phyloP scores from a whole-genome alignment of 1,140 invertebrate species.

The Eupristina koningsbergeri region DNA sequence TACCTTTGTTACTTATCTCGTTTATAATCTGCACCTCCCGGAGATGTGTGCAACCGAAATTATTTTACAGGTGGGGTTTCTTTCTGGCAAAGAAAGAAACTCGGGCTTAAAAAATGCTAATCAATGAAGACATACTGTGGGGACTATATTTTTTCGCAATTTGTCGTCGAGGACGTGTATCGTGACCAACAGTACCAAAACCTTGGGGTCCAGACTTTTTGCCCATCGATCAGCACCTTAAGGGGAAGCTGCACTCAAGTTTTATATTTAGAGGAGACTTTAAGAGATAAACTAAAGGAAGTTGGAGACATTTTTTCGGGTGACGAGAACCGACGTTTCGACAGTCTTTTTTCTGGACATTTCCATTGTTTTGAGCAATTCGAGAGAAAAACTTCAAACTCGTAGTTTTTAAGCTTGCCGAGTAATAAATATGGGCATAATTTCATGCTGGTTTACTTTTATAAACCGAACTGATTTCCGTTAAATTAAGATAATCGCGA shows the following conservation, averaged over 20 bases:
- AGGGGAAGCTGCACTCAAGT: neutral
- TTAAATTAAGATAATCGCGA: neutral
- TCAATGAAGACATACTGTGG: slow-evolving; percentile 46
- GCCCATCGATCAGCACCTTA: neutral
- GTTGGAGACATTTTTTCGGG: neutral
- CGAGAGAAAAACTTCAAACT: neutral
- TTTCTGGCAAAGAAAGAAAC: neutral
- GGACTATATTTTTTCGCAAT: slow-evolving; percentile 36
- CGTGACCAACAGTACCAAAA: neutral
- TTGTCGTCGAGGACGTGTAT: slow-evolving; percentile 13
- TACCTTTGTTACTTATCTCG: no score
- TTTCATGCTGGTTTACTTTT: slow-evolving; percentile 1
- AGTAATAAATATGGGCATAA: slow-evolving; percentile 9
- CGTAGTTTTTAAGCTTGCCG: neutral
- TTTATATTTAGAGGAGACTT: neutral
- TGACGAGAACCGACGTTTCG: neutral
- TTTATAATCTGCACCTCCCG: no score
- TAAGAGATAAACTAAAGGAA: neutral
- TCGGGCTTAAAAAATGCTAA: slow-evolving; percentile 37
- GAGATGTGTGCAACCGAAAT: no score
- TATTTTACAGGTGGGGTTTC: no score
- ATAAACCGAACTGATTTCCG: neutral
- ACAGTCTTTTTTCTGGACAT: neutral
- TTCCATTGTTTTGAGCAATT: slow-evolving; percentile 7
- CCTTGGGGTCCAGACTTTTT: neutral